Base-by-base conservation (phyloP, 2,113 vertebrate genomes). In the Melanocharis versteri region DNA sequence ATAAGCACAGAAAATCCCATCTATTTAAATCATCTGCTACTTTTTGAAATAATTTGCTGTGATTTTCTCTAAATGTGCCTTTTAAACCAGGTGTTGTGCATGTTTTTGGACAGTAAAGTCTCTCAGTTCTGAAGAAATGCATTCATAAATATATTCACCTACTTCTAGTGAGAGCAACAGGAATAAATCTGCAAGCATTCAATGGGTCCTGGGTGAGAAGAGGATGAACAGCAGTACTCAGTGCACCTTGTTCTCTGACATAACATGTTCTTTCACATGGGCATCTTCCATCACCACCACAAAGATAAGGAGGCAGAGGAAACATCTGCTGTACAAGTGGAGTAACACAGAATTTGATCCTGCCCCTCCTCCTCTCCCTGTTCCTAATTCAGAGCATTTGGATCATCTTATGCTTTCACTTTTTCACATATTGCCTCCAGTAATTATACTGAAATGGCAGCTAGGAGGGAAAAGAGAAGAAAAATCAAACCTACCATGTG, bases 11-110 rank as follows among this genome's bases (percentile, higher is more conserved):
- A 92, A 69, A 94, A 90, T 62, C 21, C 42, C n/a, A 54, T 85
- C 61, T 79, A 73, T 86, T 95, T 70, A 82, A 93, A 90, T 83
- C 3, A 83, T 33, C 57, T 65, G 14, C 47, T 76, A 76, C 26
- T 90, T 96, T 93, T 83, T 73, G 47, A 80, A 94, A 91, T 77
- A 76, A 90, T 72, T 79, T 85, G 9, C 26, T 65, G 42, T 66
- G 58, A 93, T 94, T 88, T 95, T 93, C 66, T 73, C 78, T 61
- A 91, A 96, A 90, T 80, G 44, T 61, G 26, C 8, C 53, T 91
- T 91, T 88, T 73, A 90, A 83, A 85, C 61, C 47, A 78, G 62
- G 48, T 65, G 51, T 40, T 89, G 56, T 86, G 47, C 35, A 28
- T 56, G 23, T 23, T 78, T 24, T 89, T 53, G 72, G 19, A 28